Conservation (phyloP, 2,113 vertebrate species). For the Charadrius vociferus region DNA sequence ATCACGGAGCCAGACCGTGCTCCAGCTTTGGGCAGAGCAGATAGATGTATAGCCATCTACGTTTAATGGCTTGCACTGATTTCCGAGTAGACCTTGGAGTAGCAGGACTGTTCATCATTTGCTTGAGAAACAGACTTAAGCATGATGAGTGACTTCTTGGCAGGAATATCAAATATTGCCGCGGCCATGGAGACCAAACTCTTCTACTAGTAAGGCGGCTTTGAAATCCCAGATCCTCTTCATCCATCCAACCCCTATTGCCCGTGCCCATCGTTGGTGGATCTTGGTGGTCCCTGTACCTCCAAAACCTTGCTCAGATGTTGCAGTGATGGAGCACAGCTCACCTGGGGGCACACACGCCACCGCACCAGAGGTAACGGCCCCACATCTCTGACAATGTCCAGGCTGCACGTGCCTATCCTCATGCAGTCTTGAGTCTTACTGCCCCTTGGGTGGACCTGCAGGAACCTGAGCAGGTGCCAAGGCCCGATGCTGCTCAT, state of each 20-base stretch:
- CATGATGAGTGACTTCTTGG: background rate
- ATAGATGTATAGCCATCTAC: background rate
- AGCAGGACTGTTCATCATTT: background rate
- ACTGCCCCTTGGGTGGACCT: background rate
- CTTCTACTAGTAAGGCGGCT: background rate
- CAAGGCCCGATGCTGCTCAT: background rate
- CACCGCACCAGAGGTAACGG: background rate
- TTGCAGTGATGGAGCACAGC: background rate
- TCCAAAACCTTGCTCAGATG: background rate
- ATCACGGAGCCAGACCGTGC: rapidly evolving
- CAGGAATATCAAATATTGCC: background rate
- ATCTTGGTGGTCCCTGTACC: too few relatives aligned
- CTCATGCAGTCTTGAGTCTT: background rate
- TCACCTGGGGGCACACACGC: background rate
- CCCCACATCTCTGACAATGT: background rate
- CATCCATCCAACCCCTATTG: background rate
- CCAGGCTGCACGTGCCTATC: background rate
- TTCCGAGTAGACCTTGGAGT: background rate
- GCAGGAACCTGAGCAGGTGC: background rate
- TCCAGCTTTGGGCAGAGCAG: background rate
- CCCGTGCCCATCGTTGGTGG: rapidly evolving
- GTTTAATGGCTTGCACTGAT: background rate
- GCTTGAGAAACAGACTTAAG: background rate
- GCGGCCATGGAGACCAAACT: background rate
- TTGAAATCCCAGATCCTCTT: background rate